Conservation (phyloP, 1,140 invertebrate species). For the Ostrea edulis region DNA sequence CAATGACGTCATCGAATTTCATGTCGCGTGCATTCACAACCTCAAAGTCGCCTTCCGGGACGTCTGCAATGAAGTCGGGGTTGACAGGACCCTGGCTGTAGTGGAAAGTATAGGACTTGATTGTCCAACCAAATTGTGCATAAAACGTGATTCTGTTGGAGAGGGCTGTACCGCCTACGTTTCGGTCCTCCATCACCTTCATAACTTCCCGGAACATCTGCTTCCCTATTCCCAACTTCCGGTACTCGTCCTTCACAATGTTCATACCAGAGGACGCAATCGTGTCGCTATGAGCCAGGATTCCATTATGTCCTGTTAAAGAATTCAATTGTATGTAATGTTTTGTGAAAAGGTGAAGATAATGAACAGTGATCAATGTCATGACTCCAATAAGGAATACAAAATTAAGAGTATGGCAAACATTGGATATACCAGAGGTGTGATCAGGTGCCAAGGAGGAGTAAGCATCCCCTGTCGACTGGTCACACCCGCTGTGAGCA, state of each 20-base stretch:
- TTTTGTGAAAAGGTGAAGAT: no score
- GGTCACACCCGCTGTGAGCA: no score
- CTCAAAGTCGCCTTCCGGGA: slow-evolving; percentile 57
- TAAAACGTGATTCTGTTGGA: slow-evolving; percentile 67
- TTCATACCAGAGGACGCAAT: slow-evolving; percentile 68
- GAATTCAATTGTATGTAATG: no score
- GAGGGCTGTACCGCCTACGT: slow-evolving; percentile 64
- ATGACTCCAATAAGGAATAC: no score
- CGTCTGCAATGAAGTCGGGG: slow-evolving; percentile 55
- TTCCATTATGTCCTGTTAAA: slow-evolving; percentile 67
- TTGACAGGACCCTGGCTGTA: slow-evolving; percentile 65
- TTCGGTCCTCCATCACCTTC: slow-evolving; percentile 64
- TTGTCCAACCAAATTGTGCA: slow-evolving; percentile 67
- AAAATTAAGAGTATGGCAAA: no score
- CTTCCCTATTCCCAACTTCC: slow-evolving; percentile 61
- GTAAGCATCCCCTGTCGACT: no score
- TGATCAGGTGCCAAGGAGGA: no score
- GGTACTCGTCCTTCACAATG: slow-evolving; percentile 64
- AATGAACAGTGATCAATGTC: no score
- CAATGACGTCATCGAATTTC: slow-evolving; percentile 61
- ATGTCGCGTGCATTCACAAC: slow-evolving; percentile 58
- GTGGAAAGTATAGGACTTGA: slow-evolving; percentile 64
- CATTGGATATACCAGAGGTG: no score
- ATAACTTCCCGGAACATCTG: slow-evolving; percentile 61
- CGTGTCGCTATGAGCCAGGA: slow-evolving; percentile 59